These are phyloP conservation scores for Prinia subflava DNA, from an alignment of 2,113 vertebrate species.

Conservation along the genomic window DNA sequence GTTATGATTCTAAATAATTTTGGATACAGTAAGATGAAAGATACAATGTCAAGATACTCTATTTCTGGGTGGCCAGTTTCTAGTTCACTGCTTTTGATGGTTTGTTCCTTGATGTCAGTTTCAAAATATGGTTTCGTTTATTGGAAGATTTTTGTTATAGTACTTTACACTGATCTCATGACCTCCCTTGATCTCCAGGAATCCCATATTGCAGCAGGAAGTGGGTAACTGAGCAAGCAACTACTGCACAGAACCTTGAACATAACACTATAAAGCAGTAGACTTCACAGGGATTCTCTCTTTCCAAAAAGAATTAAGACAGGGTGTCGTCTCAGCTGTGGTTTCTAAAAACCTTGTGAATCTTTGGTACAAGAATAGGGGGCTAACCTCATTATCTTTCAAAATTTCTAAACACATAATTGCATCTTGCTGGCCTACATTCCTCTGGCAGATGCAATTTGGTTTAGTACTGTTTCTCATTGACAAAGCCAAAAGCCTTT, in stretches of 20 bases:
- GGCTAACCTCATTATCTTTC: neutral
- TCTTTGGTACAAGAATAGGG: neutral
- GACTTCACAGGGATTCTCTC: neutral
- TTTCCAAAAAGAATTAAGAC: neutral
- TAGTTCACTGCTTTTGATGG: slow-evolving; percentile 20
- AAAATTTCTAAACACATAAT: neutral
- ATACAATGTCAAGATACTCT: neutral
- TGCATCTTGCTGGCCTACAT: neutral
- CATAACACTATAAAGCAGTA: neutral
- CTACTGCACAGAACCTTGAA: neutral
- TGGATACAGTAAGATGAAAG: neutral
- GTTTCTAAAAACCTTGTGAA: neutral
- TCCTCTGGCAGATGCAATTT: neutral
- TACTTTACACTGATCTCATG: neutral
- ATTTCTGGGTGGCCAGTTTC: slow-evolving; percentile 19
- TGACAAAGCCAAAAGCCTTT: neutral
- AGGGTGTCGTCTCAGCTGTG: neutral
- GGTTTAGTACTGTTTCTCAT: neutral
- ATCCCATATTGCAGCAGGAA: neutral
- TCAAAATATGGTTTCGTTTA: neutral
- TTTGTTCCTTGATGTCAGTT: slow-evolving; percentile 8
- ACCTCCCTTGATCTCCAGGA: neutral
- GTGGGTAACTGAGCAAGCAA: neutral
- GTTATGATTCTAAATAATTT: neutral
- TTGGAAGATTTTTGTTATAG: neutral